Evolutionary conservation across 92 coral and sea anemone species (phyloP).

Genomic region (Chrysogorgia sp.): DNA sequence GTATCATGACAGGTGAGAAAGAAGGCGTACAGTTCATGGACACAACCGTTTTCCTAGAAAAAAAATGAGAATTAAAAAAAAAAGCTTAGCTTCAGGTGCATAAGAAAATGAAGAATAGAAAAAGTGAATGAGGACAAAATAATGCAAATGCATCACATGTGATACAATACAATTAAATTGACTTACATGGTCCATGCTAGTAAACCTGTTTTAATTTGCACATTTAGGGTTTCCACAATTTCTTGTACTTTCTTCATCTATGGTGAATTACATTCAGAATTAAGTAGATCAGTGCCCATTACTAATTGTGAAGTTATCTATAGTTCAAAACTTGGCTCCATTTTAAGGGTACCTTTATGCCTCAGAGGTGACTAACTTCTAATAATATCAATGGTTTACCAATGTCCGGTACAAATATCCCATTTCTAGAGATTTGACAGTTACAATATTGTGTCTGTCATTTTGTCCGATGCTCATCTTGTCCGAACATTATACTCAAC

Average conservation of each 20-base stretch:
- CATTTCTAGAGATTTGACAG: too few species aligned
- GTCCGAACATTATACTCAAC: too few species aligned
- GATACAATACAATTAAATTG: too few species aligned
- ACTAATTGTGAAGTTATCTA: not conserved
- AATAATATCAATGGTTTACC: too few species aligned
- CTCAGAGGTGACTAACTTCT: too few species aligned
- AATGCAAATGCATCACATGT: not conserved
- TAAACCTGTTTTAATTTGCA: slow-evolving; percentile 86
- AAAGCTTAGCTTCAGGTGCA: not conserved
- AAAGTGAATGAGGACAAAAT: not conserved
- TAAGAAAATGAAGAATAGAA: not conserved
- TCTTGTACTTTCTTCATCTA: slow-evolving; percentile 95
- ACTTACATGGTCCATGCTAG: slow-evolving; percentile 97
- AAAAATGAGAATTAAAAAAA: not conserved
- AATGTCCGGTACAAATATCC: too few species aligned
- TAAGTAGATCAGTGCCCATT: not conserved
- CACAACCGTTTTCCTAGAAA: slow-evolving; percentile 44
- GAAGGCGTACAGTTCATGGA: slow-evolving; percentile 22
- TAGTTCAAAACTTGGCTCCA: too few species aligned
- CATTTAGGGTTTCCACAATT: slow-evolving; percentile 80
- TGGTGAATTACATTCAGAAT: not conserved
- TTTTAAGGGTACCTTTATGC: too few species aligned
- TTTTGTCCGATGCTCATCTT: too few species aligned
- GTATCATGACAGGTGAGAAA: not conserved
- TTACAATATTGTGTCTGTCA: too few species aligned